Evolutionary conservation across 2,113 vertebrate species (phyloP), one percentile per base, ranked within the genome.

Genomic region (Lophura nycthemera): DNA sequence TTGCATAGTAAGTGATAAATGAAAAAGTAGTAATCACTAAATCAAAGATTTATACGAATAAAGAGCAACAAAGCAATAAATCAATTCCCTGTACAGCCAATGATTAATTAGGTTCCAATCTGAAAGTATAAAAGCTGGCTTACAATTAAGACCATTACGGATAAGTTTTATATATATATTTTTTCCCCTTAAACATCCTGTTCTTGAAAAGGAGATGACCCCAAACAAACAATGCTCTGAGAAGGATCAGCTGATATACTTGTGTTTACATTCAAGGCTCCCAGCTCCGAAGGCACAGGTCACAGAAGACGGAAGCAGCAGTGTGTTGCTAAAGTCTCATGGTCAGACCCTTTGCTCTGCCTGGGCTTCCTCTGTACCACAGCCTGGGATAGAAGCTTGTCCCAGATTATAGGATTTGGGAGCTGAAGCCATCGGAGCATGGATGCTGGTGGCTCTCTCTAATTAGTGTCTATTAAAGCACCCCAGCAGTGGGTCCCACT

Each of bases 21-120:
- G 97, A 98, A 98, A 97, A 96, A 95, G 95, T 94, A 96, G 97
- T 98, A 98, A 98, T 98, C 98, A 97, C 97, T 98, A 98, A 98
- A 98, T 99, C 98, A 98, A 98, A 98, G 96, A 98, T 97, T 99
- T 98, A 99, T 98, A 98, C 91, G 97, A 96, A 92, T 98, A 98
- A 99, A 98, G 98, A 99, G 97, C 97, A 98, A 97, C 97, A 95
- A 97, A 98, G 98, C 97, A 98, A 98, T 98, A 98, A 97, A 98
- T 98, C 97, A 97, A 96, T 97, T 98, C 94, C 93, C 95, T 97
- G 97, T 97, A 97, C 93, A 98, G 94, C 97, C 96, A 87, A 84
- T 98, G 98, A 98, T 98, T 99, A 98, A 99, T 99, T 99, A 98
- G 96, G 92, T 96, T 97, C 91, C 97, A 96, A 89, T 90, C 94